Conservation (phyloP, 1,140 invertebrate genomes). For the Tetraneura akinire region DNA sequence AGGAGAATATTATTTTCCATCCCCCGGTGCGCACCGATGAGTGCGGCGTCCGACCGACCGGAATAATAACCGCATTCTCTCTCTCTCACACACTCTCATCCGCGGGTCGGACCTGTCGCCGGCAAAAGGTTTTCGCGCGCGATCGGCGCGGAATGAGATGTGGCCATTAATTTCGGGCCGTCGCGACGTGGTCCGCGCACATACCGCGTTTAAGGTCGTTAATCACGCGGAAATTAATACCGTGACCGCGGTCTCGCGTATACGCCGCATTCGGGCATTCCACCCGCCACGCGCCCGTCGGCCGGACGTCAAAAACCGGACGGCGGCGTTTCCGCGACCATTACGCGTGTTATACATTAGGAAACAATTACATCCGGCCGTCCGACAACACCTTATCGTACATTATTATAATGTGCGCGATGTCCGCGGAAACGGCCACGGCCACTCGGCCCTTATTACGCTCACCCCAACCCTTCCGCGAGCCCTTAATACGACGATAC, state of each 20-base stretch:
- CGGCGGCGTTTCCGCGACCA: too few relatives aligned
- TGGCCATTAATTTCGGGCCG: slow-evolving; percentile 8
- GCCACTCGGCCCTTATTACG: too few relatives aligned
- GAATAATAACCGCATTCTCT: too few relatives aligned
- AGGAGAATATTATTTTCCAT: too few relatives aligned
- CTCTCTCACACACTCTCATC: too few relatives aligned
- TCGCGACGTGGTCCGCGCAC: background rate
- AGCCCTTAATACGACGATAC: too few relatives aligned
- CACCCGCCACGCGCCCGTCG: background rate
- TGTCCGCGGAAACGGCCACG: too few relatives aligned
- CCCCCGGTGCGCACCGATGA: too few relatives aligned
- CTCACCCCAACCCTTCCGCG: too few relatives aligned
- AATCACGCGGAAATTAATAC: slow-evolving; percentile 47
- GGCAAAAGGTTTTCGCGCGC: slow-evolving; percentile 19
- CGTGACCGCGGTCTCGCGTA: background rate
- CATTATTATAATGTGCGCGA: too few relatives aligned
- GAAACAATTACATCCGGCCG: slow-evolving; percentile 29
- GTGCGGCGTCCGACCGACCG: background rate
- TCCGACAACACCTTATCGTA: too few relatives aligned
- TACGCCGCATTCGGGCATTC: too few relatives aligned
- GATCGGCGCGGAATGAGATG: slow-evolving; percentile 11
- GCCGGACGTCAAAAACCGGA: slow-evolving; percentile 17
- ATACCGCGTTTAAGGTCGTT: slow-evolving; percentile 28
- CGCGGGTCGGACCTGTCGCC: slow-evolving; percentile 30
- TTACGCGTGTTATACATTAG: slow-evolving; percentile 3